A percentile compares a stretch with the other conserved stretches of the same genome.
Conservation (phyloP, 2,888 invertebrate genomes). For the Limnephilus rhombicus region DNA sequence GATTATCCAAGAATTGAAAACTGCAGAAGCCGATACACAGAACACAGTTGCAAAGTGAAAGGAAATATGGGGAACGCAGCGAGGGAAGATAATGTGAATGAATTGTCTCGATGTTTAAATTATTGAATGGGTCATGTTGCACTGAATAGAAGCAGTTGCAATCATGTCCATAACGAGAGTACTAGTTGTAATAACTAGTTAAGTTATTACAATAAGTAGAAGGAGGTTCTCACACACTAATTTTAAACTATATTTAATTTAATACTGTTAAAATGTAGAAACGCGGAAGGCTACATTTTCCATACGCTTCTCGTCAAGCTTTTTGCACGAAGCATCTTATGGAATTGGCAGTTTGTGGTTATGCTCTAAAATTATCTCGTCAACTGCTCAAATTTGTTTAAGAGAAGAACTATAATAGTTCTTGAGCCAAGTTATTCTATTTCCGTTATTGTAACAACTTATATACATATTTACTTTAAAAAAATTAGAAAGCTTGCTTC, state of each 20-base stretch:
- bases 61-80: not conserved
- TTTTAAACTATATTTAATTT: not conserved
- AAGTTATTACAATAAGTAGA: not conserved
- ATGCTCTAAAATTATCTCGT: not conserved
- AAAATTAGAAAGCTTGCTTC: too few species aligned
- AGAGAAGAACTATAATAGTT: not conserved
- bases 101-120: too few species aligned
- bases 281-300: not conserved
- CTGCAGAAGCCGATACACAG: not conserved
- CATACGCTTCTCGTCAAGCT: not conserved
- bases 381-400: not conserved
- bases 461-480: not conserved
- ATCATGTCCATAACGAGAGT: not conserved
- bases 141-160: not conserved
- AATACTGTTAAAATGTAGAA: not conserved
- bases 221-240: not conserved
- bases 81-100: not conserved
- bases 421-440: not conserved
- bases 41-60: not conserved
- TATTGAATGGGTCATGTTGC: not conserved
- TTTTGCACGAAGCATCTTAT: not conserved
- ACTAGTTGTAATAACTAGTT: not conserved
- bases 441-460: not conserved
- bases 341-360: not conserved
- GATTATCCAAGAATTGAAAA: not conserved